Evolutionary conservation across 2,113 vertebrate species (phyloP), one percentile per base, ranked within the genome.

Genomic region (Thunnus maccoyii): DNA sequence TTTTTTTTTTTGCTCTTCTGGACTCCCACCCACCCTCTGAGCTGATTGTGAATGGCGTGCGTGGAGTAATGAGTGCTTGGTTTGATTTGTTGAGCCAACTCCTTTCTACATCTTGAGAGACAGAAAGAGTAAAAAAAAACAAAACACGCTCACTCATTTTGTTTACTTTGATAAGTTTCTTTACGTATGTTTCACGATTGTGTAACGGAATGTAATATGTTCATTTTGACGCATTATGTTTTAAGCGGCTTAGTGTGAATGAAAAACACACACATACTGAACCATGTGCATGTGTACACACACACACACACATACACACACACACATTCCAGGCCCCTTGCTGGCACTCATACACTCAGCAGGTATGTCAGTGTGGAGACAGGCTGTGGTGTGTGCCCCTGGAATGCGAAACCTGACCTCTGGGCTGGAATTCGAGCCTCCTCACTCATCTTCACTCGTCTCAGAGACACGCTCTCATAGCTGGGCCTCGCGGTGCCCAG

Each of bases 351-450:
- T 81, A 80, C 91, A 82, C 87, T 86, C 88, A 82, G 88, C 91
- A 94, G 94, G 93, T 94, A 95, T 94, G 92, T 92, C 88, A 87
- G 90, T 76, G 82, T 89, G 91, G 91, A 94, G 88, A 93, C 93
- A 93, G 91, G 89, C 92, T 63, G 87, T 87, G 88, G 90, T 94
- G 91, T 92, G 91, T 88, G 80, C 84, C 92, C 90, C 91, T 92
- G 94, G 95, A 95, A 95, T 95, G 95, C 76, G 94, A 94, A 95
- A 95, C 88, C 90, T 93, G 93, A 95, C 93, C 94, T 90, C 86
- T 84, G 68, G 81, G 78, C 83, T 89, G 90, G 91, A 92, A 94
- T 92, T 84, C 75, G 86, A 94, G 88, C 90, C 88, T 91, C 86
- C 85, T 92, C 89, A 83, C 92, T 92, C 91, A 94, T 94, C 92